Percentiles rank a stretch among this genome's conserved stretches.
Evolutionary conservation across 2,888 invertebrate species (phyloP).

Genomic region (Rotaria socialis): DNA sequence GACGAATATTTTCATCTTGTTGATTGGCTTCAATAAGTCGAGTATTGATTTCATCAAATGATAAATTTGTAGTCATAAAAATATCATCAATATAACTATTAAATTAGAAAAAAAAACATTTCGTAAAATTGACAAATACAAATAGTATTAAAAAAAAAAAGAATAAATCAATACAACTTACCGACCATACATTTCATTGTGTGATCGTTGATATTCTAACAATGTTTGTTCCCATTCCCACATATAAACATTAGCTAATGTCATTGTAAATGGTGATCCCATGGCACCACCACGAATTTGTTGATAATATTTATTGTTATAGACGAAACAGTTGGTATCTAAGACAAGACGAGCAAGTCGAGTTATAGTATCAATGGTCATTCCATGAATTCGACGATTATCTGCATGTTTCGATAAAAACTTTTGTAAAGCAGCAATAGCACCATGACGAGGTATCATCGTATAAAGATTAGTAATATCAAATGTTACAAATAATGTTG

Average conservation of each 20-base stretch:
- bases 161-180: not conserved
- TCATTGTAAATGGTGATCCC: not conserved
- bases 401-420: not conserved
- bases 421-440: not conserved
- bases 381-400: not conserved
- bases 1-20: not conserved
- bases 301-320: not conserved
- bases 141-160: no score
- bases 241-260: not conserved
- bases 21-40: not conserved
- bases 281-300: not conserved
- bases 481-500: not conserved
- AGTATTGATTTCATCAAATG: not conserved
- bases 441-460: not conserved
- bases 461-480: not conserved
- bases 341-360: not conserved
- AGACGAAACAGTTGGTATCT: not conserved
- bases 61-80: not conserved
- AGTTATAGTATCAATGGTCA: not conserved
- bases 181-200: not conserved
- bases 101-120: not conserved
- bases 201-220: not conserved
- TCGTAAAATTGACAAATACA: no score
- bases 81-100: not conserved
- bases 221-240: not conserved